Conservation (phyloP, 2,113 vertebrate genomes). For the Phrynosoma blainvillii region DNA sequence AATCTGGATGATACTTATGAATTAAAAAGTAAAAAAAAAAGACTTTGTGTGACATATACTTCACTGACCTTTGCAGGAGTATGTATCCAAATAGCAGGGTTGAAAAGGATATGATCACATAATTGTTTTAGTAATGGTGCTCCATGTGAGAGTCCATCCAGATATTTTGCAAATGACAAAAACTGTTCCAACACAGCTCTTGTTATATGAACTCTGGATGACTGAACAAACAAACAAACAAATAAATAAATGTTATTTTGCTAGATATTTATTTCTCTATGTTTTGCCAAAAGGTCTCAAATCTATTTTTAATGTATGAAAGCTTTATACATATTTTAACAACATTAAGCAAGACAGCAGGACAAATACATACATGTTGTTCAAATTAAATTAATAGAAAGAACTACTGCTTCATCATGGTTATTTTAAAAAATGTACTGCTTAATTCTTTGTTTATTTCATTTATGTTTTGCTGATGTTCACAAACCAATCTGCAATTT, state of each 20-base stretch:
- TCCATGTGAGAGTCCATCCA: constrained; percentile 95
- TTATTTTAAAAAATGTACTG: not conserved
- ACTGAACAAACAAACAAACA: constrained; percentile 75
- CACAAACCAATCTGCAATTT: not conserved
- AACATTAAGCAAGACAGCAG: not conserved
- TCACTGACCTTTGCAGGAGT: constrained; percentile 93
- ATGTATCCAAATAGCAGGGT: constrained; percentile 99
- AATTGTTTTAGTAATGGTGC: constrained; percentile 97
- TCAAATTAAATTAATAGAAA: not conserved
- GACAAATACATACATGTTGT: not conserved
- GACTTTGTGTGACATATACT: not conserved
- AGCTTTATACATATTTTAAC: not conserved
- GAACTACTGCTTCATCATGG: not conserved
- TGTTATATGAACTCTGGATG: constrained; percentile 95
- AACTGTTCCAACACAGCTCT: constrained; percentile 97
- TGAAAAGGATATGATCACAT: constrained; percentile 98
- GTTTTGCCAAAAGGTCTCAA: not conserved
- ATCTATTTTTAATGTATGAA: not conserved
- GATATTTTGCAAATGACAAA: constrained; percentile 97
- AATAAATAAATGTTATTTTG: constrained; percentile 9
- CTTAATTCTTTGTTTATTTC: not conserved
- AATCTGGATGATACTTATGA: not conserved
- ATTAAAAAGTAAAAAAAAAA: constrained; percentile 25
- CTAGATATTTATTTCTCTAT: not conserved
- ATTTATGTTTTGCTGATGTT: not conserved